A percentile compares a stretch with the other conserved stretches of the same genome.
Evolutionary conservation across 2,113 vertebrate genomes (phyloP).

Genomic region (Antechinus flavipes): DNA sequence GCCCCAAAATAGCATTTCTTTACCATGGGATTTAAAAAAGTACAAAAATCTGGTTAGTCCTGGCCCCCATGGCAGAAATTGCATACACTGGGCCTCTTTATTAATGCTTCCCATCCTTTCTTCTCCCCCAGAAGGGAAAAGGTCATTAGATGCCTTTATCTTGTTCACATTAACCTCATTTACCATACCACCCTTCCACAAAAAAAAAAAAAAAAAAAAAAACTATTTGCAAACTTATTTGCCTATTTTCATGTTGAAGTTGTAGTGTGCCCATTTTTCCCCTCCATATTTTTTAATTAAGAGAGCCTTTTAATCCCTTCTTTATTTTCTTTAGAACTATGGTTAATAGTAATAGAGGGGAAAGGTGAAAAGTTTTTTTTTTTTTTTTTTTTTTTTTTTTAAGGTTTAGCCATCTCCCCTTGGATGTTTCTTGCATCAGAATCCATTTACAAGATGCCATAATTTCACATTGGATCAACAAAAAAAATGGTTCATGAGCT

Average conservation of each 20-base stretch:
- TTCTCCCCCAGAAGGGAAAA: background rate
- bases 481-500: background rate
- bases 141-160: background rate
- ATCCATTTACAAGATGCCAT: background rate
- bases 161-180: background rate
- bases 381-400: background rate
- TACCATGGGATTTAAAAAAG: background rate
- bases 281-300: background rate
- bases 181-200: background rate
- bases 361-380: background rate
- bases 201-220: background rate
- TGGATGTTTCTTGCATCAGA: background rate
- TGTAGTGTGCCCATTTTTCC: background rate
- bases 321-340: background rate
- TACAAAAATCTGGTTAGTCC: background rate
- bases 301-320: background rate
- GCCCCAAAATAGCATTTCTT: background rate
- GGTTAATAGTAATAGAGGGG: background rate
- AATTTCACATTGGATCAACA: background rate
- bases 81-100: background rate
- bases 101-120: background rate
- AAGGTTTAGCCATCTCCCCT: background rate
- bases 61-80: background rate
- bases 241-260: background rate
- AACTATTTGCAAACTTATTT: rapidly evolving